Conservation (phyloP, 2,797 vertebrate genomes). For the Columba guinea region DNA sequence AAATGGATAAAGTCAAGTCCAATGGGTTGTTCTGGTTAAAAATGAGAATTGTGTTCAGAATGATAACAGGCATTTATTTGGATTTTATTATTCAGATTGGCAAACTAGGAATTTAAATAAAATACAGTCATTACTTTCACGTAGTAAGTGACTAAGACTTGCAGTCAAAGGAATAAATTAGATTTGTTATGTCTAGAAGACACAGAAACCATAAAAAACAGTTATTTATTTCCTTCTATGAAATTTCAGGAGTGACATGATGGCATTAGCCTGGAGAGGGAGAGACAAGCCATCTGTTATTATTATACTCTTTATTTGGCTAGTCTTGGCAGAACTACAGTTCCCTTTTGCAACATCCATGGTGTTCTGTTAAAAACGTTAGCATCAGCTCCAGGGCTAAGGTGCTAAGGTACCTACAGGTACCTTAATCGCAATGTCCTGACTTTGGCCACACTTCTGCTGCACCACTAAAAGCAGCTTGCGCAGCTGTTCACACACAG, state of each 20-base stretch:
- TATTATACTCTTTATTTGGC: neutral
- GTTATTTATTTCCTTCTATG: neutral
- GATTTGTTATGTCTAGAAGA: neutral
- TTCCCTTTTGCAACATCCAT: neutral
- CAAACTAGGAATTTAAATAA: neutral
- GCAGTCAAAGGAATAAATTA: neutral
- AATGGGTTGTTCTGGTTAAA: neutral
- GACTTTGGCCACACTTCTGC: neutral
- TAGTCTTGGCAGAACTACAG: neutral
- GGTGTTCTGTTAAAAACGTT: neutral
- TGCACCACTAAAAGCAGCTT: neutral
- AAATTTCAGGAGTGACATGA: neutral
- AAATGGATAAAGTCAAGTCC: neutral
- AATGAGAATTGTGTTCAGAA: neutral
- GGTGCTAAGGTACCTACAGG: neutral
- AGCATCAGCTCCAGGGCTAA: neutral
- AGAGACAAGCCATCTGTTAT: neutral
- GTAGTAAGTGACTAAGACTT: neutral
- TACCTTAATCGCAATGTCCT: neutral
- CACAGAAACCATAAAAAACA: conserved; percentile 1
- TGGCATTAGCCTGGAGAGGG: neutral
- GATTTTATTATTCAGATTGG: neutral
- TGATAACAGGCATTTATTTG: neutral
- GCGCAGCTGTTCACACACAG: neutral
- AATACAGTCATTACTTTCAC: neutral